Evolutionary conservation across 1,140 invertebrate genomes (phyloP), one percentile per base, ranked within the genome.

Genomic region (Zaprionus nigranus): DNA sequence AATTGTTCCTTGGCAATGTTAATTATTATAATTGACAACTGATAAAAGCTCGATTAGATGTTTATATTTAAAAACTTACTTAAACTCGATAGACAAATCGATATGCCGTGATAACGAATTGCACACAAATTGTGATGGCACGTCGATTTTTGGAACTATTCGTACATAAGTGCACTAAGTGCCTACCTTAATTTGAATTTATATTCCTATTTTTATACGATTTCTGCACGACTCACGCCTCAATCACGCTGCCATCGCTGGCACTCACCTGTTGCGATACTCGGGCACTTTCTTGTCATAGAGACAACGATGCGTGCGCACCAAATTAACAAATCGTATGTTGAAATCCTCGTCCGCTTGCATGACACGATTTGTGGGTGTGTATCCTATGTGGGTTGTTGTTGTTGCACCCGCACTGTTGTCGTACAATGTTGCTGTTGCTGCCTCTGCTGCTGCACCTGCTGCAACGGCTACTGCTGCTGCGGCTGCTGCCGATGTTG

Each of bases 321-420:
- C 91, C 62, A 92, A 73, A 75, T 93, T 92, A 56, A 93, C 92
- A 66, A 93, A 93, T 20, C 90, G 74, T 20, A 93, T 92, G 73
- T 93, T 93, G 53, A 91, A 93, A 75, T 92, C 92, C 74, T 93
- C 92, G 78, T 93, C 92, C 40, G 91, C 79, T 68, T 92, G 91
- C 91, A 92, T 92, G 22, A 91, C 85, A 60, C 90, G 85, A 56
- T 78, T 88, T 30, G 84, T 79, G 54, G 82, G 77, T 71, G 81
- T 79, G 51, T 83, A 79, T 71, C 72, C 83, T 60, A 85, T 86
- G 49, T 68, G 34, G 13, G 57, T 34, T 24, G 43, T 62, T 20
- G 64, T 60, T 73, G 69, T 61, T 36, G 68, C 74, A 64, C 38
- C 77, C 11, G 69, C 74, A 65, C 81, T 80, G 66, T 78, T 72